phyloP scores from a whole-genome alignment of 2,888 invertebrate genomes.

The Pedicia rivosa region DNA sequence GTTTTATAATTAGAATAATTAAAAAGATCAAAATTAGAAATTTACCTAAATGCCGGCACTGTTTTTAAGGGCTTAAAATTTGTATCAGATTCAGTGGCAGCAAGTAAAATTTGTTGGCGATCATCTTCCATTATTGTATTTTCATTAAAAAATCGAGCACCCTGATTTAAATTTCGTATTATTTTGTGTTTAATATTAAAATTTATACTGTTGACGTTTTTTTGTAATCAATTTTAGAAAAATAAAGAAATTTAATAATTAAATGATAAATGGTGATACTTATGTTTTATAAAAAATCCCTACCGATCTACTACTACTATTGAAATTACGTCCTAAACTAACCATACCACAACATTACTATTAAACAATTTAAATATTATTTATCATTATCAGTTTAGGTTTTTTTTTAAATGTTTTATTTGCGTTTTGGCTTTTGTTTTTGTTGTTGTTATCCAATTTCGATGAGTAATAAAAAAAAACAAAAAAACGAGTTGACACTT shows the following conservation, averaged over 20 bases:
- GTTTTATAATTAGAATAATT: background rate
- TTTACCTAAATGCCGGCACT: constrained; percentile 24
- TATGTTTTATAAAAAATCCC: constrained; percentile 6
- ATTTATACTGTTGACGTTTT: too few relatives aligned
- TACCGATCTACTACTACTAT: constrained; percentile 18
- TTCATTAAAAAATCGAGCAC: constrained; percentile 18
- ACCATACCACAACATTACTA: constrained; percentile 15
- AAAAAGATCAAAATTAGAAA: background rate
- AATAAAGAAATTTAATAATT: background rate
- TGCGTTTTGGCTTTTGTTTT: too few relatives aligned
- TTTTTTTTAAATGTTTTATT: too few relatives aligned
- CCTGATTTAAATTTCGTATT: constrained; percentile 11
- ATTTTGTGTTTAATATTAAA: background rate
- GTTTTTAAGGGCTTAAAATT: constrained; percentile 24
- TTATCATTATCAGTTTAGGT: too few relatives aligned
- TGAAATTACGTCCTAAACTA: constrained; percentile 16
- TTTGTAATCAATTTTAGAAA: background rate
- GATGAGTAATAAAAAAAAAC: too few relatives aligned
- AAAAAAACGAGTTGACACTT: too few relatives aligned
- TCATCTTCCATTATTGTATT: constrained; percentile 17
- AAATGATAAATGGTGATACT: background rate
- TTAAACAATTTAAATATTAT: too few relatives aligned
- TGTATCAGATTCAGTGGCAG: constrained; percentile 20
- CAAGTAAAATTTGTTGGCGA: constrained; percentile 20
- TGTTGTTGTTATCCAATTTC: too few relatives aligned